Evolutionary conservation across 64 coral and sea anemone species (phyloP).

Genomic region (Actinia tenebrosa): DNA sequence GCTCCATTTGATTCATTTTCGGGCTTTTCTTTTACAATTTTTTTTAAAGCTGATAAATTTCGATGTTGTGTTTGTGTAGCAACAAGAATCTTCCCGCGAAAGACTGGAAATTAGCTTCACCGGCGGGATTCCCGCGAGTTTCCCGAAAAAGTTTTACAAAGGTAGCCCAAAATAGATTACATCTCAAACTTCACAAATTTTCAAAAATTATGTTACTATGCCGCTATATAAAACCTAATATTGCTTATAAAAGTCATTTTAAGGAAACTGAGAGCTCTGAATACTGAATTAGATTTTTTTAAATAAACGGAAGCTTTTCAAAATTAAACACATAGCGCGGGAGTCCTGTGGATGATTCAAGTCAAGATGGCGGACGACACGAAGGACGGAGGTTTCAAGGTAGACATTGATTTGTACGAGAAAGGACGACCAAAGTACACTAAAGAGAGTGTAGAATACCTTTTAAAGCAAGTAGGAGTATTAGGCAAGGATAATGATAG

Average conservation of each 20-base stretch:
- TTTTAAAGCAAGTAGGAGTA: slow-evolving; percentile 54
- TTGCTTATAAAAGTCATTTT: too few species aligned
- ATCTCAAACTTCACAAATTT: too few species aligned
- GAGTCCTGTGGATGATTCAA: neutral
- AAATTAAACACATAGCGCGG: neutral
- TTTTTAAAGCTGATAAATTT: neutral
- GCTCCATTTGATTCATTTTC: slow-evolving; percentile 98
- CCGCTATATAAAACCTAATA: too few species aligned
- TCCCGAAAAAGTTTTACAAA: neutral
- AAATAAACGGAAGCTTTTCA: too few species aligned
- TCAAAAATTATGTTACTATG: too few species aligned
- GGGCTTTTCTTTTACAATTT: neutral
- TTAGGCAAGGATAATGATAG: slow-evolving; percentile 9
- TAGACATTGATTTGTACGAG: slow-evolving; percentile 54
- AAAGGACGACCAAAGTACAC: slow-evolving; percentile 70
- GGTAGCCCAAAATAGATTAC: neutral
- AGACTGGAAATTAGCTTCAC: neutral
- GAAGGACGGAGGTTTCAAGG: neutral
- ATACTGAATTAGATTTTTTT: too few species aligned
- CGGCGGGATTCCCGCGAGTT: neutral
- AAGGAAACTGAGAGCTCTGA: too few species aligned
- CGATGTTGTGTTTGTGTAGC: slow-evolving; percentile 12
- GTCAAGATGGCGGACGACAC: slow-evolving; percentile 1
- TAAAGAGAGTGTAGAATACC: slow-evolving; percentile 64
- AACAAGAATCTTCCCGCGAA: neutral